These are phyloP conservation scores for Bombus picipes DNA, from an alignment of 1,140 invertebrate genomes.

Conservation along the genomic window DNA sequence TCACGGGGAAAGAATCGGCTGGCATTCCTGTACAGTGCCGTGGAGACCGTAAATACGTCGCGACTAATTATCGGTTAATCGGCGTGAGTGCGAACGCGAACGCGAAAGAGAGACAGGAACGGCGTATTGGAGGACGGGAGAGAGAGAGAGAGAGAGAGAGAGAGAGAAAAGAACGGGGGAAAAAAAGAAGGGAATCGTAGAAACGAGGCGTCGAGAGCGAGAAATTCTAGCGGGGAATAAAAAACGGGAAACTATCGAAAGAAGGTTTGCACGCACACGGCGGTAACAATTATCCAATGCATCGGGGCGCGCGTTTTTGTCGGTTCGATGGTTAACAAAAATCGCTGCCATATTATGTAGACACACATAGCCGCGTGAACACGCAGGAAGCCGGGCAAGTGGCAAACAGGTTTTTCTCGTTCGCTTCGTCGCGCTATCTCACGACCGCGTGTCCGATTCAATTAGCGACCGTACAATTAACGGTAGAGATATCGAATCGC, in stretches of 20 bases:
- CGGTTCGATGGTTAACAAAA: slow-evolving; percentile 51
- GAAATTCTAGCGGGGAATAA: neutral
- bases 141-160: too few relatives aligned
- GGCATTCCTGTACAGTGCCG: slow-evolving; percentile 38
- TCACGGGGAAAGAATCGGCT: slow-evolving; percentile 48
- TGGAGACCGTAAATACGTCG: slow-evolving; percentile 38
- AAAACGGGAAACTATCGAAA: neutral
- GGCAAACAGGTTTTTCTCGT: slow-evolving; percentile 64
- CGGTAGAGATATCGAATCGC: slow-evolving; percentile 44
- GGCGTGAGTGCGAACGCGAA: neutral
- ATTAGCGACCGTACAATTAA: slow-evolving; percentile 57
- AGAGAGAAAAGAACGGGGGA: too few relatives aligned
- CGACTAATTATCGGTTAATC: slow-evolving; percentile 62
- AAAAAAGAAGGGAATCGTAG: neutral
- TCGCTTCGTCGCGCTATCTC: slow-evolving; percentile 40
- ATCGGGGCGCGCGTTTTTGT: slow-evolving; percentile 42
- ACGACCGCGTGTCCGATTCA: slow-evolving; percentile 57
- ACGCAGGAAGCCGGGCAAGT: slow-evolving; percentile 42
- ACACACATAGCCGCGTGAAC: slow-evolving; percentile 1
- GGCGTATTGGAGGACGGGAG: too few relatives aligned
- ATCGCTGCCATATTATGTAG: slow-evolving; percentile 44
- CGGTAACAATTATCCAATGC: slow-evolving; percentile 51
- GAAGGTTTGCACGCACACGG: too few relatives aligned
- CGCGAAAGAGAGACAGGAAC: too few relatives aligned
- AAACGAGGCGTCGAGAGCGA: neutral